A percentile compares a stretch with the other conserved stretches of the same genome.
Evolutionary conservation across 2,888 invertebrate species (phyloP).

Genomic region (Netelia inedita): DNA sequence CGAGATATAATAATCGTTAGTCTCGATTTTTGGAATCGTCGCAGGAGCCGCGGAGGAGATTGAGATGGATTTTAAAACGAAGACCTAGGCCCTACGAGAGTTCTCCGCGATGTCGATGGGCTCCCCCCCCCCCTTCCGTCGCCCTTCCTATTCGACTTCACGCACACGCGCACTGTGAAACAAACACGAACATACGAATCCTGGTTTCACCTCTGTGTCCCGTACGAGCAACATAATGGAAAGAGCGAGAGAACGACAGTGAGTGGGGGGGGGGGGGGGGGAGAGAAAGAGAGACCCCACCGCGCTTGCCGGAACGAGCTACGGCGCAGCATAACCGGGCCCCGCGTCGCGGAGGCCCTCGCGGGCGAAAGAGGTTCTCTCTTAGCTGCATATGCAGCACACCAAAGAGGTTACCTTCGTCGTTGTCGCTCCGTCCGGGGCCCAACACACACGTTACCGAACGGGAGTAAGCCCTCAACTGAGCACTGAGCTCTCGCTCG

Average conservation of each 20-base stretch:
- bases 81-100: constrained; percentile 44
- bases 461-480: constrained; percentile 54
- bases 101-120: constrained; percentile 32
- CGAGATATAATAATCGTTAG: not conserved
- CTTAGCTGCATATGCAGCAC: constrained; percentile 15
- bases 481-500: constrained; percentile 33
- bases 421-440: constrained; percentile 23
- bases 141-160: constrained; percentile 11
- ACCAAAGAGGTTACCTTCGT: constrained; percentile 49
- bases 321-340: not conserved
- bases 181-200: not conserved
- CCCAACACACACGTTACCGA: constrained; percentile 24
- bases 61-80: constrained; percentile 40
- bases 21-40: not conserved
- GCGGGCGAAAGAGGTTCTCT: not conserved
- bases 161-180: not conserved
- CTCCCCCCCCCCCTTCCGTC: not conserved
- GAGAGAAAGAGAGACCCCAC: not conserved
- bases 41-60: not conserved
- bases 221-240: not conserved
- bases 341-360: not conserved
- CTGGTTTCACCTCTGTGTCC: constrained; percentile 49
- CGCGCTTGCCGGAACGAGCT: constrained; percentile 4
- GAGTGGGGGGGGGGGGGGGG: not conserved
- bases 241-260: not conserved